Base-by-base conservation (phyloP, 1,140 invertebrate genomes). In the Teleogryllus occipitalis region DNA sequence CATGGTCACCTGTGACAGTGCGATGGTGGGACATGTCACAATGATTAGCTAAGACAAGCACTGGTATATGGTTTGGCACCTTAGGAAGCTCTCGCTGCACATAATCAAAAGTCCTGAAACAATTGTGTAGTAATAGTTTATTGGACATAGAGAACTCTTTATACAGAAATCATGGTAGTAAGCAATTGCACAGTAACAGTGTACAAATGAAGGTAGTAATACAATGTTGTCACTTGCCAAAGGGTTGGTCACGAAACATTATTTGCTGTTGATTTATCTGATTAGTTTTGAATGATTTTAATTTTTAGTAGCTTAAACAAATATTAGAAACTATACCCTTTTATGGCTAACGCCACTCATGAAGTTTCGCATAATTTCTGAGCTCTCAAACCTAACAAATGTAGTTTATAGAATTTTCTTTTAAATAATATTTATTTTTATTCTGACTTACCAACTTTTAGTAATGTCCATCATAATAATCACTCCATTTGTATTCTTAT, bases 21-120 rank as follows among this genome's bases (percentile, higher is more conserved):
- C 96, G 88, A 86, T 98, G 96, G 87, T 98, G 96, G 8, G 95
- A 92, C 96, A 98, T 97, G 85, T 99, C 97, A 85, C 96, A 93
- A 84, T 98, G 96, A 89, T 98, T 99, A 2, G 95, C 96, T 73
- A 98, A 89, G 74, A 98, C 91, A 75, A 98, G 90, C 5, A 98
- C 91, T 10, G 97, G 97, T 85, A 98, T 93, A 82, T 97, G 92
- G 22, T 85, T 85, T 10, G 97, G 97, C 80, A 98, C 91, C 86
- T 93, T 93, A 8, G 91, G 89, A 75, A 98, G 85, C 88, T 98
- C 97, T 81, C 93, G 89, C 84, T 96, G 93, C 18, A 98, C 92
- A 88, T 99, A 99, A 83, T 97, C 94, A 90, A 96, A 98, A 22
- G 97, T 99, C 94, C 93, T 95, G 82, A 54, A 83, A 83, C 27